Base-by-base conservation (phyloP, 2,797 vertebrate species). In the Pipistrellus nathusii region DNA sequence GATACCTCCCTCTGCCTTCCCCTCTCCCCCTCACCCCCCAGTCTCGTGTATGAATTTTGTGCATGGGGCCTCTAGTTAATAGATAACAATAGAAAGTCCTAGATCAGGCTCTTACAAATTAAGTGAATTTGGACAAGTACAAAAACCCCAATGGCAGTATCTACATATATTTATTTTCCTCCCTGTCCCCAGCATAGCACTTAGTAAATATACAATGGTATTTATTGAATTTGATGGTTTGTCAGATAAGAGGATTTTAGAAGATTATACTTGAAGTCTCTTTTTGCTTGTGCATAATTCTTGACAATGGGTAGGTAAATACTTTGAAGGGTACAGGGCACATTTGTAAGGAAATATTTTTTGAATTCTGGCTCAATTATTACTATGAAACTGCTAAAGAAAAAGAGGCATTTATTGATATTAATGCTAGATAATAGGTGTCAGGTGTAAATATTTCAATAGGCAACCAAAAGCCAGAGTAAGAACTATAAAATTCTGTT, bases 151-250 rank as follows among this genome's bases (percentile, higher is more conserved):
- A 51, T 44, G 27, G 32, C 3, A 69, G 41, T 15, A 23, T 75
- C 21, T 72, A 14, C 13, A 32, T 80, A 32, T 75, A n/a, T 76
- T 88, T 90, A 12, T 90, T 91, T 90, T 41, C 21, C 8, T 81
- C 8, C 15, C 13, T 75, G 4, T 73, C 32, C 18, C 0, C 17
- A 76, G 55, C 17, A 15, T 38, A 81, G n/a, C 17, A 78, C 23
- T 23, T 57, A 18, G 12, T 55, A 18, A 27, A 57, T 71, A 90
- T 13, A 15, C 18, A 72, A 35, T 66, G 27, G 1, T 53, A 59
- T 77, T 92, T 90, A 57, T 82, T 92, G 55, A 95, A 81, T 85
- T 69, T 57, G 75, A 85, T 69, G 4, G 8, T 66, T 77, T 93
- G 21, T 41, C 66, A 87, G 41, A 9, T 75, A 68, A 78, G 48